Percentiles rank a stretch among this genome's conserved stretches.
phyloP scores from a whole-genome alignment of 2,888 invertebrate species.

The Noctua janthina region DNA sequence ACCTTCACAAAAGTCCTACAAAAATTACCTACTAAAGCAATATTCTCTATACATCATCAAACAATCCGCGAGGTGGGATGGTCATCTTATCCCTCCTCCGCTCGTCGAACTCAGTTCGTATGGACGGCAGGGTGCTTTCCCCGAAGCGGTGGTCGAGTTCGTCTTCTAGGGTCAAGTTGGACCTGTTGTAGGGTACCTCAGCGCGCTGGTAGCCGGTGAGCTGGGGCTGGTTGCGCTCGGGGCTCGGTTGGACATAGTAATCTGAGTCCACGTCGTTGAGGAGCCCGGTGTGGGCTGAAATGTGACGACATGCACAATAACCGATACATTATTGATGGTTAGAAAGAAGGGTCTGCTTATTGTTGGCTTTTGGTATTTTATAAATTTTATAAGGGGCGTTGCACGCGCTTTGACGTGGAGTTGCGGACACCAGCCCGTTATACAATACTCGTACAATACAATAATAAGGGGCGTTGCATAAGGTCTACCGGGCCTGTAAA shows the following conservation, averaged over 20 bases:
- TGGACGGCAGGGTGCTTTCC: conserved; percentile 89
- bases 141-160: conserved; percentile 92
- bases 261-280: conserved; percentile 94
- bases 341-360: conserved; percentile 64
- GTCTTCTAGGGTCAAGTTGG: conserved; percentile 81
- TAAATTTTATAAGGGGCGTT: not conserved
- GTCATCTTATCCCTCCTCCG: conserved; percentile 89
- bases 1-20: conserved; percentile 37
- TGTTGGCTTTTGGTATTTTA: conserved; percentile 44
- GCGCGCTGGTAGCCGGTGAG: conserved; percentile 78
- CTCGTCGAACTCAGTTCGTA: conserved; percentile 77
- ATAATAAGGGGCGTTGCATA: not conserved
- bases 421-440: too few relatives aligned
- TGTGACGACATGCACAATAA: conserved; percentile 88
- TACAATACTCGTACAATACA: too few relatives aligned
- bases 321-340: conserved; percentile 75
- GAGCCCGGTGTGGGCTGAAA: conserved; percentile 94
- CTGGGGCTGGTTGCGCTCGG: conserved; percentile 74
- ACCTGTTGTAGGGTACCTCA: conserved; percentile 78
- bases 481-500: not conserved
- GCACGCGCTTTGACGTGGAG: too few relatives aligned
- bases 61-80: conserved; percentile 94
- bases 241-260: conserved; percentile 91
- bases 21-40: conserved; percentile 31
- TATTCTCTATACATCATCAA: conserved; percentile 93